These are phyloP conservation scores for Daubentonia madagascariensis DNA, from an alignment of 2,113 vertebrate genomes.

Conservation along the genomic window DNA sequence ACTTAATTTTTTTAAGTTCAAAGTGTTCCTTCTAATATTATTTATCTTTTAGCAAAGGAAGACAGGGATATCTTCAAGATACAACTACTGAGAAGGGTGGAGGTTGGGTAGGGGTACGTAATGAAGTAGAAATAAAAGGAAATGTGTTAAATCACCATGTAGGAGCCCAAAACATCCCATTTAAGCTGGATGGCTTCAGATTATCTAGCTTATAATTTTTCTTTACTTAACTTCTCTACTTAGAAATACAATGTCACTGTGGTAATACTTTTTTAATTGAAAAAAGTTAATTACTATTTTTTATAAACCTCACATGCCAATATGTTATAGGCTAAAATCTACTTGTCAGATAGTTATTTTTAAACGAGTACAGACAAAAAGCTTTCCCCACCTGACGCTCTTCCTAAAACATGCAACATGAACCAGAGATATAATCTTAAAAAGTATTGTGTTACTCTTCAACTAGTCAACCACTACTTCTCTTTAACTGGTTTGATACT, in stretches of 20 bases:
- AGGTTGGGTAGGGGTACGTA: not conserved
- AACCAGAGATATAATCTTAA: not conserved
- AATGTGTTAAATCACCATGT: not conserved
- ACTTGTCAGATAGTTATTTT: constrained; percentile 17
- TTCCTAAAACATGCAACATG: not conserved
- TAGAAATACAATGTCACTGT: not conserved
- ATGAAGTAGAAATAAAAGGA: not conserved
- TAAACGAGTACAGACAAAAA: not conserved
- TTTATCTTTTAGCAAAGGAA: not conserved
- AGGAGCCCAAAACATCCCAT: not conserved
- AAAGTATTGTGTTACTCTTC: not conserved
- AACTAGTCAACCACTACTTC: not conserved
- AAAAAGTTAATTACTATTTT: constrained; percentile 12
- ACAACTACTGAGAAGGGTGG: not conserved
- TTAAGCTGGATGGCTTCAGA: not conserved
- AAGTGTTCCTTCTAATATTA: not conserved
- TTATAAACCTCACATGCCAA: not conserved
- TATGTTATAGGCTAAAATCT: not conserved
- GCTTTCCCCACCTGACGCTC: not conserved
- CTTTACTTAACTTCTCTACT: not conserved
- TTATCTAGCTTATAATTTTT: not conserved
- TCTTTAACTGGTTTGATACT: not conserved
- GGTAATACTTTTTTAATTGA: not conserved
- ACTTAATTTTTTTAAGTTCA: not conserved
- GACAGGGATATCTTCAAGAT: not conserved